A percentile compares a stretch with the other conserved stretches of the same genome.
Conservation (phyloP, 1,140 invertebrate genomes). For the Caenorhabditis remanei region DNA sequence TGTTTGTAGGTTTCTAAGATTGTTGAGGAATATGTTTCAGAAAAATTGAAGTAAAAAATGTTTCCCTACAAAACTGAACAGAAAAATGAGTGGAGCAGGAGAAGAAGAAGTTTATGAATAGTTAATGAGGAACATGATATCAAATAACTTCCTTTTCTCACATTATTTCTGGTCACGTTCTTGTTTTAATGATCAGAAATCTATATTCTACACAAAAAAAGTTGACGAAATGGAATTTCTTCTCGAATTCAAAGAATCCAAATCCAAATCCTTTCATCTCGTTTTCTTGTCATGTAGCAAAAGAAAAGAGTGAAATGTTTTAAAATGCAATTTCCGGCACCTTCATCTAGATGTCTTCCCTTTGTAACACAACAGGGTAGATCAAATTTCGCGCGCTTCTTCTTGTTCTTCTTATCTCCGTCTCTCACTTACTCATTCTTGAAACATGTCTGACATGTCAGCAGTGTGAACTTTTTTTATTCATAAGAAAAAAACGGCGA, state of each 20-base stretch:
- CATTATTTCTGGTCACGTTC: no score
- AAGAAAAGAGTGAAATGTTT: background rate
- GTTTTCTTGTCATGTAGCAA: no score
- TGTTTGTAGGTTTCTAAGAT: no score
- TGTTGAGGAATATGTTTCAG: no score
- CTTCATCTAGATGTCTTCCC: background rate
- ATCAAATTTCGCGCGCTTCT: slow-evolving; percentile 48
- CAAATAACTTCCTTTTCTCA: background rate
- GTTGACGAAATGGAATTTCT: no score
- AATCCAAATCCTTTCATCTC: no score
- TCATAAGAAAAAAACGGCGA: background rate
- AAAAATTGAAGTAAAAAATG: no score
- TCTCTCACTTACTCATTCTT: slow-evolving; percentile 1
- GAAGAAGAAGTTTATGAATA: background rate
- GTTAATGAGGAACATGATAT: background rate
- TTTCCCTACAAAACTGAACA: background rate
- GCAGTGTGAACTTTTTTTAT: background rate
- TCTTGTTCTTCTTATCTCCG: background rate
- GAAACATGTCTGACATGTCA: slow-evolving; percentile 5
- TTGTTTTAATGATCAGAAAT: no score
- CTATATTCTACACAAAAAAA: no score
- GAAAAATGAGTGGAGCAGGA: background rate
- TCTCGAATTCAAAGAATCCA: no score
- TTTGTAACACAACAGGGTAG: slow-evolving; percentile 13
- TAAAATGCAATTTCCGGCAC: slow-evolving; percentile 51